Base-by-base conservation (phyloP, 2,888 invertebrate genomes). In the Phaedon cochleariae region DNA sequence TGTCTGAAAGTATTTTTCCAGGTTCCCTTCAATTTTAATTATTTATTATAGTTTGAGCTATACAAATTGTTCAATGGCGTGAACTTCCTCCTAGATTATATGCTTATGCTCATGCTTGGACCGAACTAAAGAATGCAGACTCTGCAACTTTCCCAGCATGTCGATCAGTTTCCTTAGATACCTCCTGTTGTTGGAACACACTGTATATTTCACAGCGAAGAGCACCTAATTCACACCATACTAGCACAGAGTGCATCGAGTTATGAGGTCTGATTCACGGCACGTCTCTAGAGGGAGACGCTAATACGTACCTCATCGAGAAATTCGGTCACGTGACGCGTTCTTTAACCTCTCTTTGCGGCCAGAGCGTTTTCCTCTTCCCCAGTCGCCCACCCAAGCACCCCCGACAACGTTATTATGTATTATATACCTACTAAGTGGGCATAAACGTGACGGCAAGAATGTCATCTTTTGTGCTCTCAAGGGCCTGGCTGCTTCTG, bases 281-380 rank as follows among this genome's bases (percentile, higher is more conserved):
- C 76, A 73, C 74, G 77, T 77, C 64, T 68, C 64, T 69, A 74
- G 68, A 65, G 63, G 70, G 77, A 73, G 75, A 74, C 73, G 72
- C 78, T 81, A 81, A 82, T 82, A 80, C 81, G 77, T 71, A 74
- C 75, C 79, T 81, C 81, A 80, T 82, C 81, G 79, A 76, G 81
- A 79, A 83, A 83, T 82, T 82, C 78, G 77, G 83, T 84, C 83
- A 84, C 83, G 83, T 80, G 82, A 76, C 74, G 78, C 78, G 80
- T 81, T 81, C 81, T 80, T 81, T 78, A 71, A 61, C 70, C 55
- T 55, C 21, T 41, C 17, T 41, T 55, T 41, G 45, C 37, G 41
- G 26, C 22, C 22, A 22, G 41, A 21, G 20, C 34, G 34, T 34
- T 10, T 68, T 70, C 61, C 54, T 61, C 53, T 61, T 41, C 58